These are phyloP conservation scores for Haliclona indistincta DNA, from an alignment of 37 sponge, comb jelly and placozoan genomes.

Conservation along the genomic window DNA sequence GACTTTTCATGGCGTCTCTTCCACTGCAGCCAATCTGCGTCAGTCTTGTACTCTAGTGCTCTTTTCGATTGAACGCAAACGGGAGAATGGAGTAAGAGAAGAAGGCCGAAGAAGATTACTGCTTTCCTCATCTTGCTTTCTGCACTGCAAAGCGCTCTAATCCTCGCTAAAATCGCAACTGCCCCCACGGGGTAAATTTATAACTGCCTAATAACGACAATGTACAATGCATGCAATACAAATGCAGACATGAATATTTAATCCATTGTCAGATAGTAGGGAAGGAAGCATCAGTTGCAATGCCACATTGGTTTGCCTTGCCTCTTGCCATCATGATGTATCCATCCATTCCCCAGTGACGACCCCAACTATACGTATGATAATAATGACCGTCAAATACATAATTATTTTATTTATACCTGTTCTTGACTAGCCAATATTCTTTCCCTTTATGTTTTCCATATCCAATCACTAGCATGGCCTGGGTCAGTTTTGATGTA, in stretches of 20 bases:
- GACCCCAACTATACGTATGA: slow-evolving; percentile 32
- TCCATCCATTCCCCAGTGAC: slow-evolving; percentile 35
- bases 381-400: not conserved
- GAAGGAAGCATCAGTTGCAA: slow-evolving; percentile 42
- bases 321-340: slow-evolving; percentile 50
- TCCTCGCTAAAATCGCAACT: too few relatives aligned
- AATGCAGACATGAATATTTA: not conserved
- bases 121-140: not conserved
- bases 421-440: slow-evolving; percentile 70
- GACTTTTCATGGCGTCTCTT: not conserved
- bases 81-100: too few relatives aligned
- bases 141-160: not conserved
- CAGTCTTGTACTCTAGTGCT: not conserved
- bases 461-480: slow-evolving; percentile 48
- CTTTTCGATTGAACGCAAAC: not conserved
- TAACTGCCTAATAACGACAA: too few relatives aligned
- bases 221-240: not conserved
- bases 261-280: slow-evolving; percentile 32
- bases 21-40: slow-evolving; percentile 8
- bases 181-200: too few relatives aligned
- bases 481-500: slow-evolving; percentile 30
- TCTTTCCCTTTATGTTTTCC: slow-evolving; percentile 27
- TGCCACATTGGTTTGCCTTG: slow-evolving; percentile 49
- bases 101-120: too few relatives aligned
- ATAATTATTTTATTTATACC: slow-evolving; percentile 20